Percentiles rank a stretch among this genome's conserved stretches.
These are phyloP conservation scores for Micromesistius poutassou DNA, from an alignment of 2,797 vertebrate genomes.

Conservation along the genomic window DNA sequence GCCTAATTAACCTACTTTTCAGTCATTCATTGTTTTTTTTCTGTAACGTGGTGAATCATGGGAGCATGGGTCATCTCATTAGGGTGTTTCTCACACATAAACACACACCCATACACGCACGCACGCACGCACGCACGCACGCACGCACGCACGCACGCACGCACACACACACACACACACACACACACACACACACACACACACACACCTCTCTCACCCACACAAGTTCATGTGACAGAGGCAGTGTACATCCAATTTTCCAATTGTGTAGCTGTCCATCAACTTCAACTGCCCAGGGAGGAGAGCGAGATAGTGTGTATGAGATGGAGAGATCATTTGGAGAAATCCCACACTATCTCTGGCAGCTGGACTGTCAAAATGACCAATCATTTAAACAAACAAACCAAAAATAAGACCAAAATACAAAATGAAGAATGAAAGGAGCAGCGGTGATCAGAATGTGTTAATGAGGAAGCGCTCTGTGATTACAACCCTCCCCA, in stretches of 20 bases:
- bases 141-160: too few species aligned
- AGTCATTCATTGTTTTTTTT: not conserved
- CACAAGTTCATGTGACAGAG: not conserved
- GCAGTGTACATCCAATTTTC: not conserved
- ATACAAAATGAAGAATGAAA: too few species aligned
- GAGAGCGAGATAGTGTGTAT: not conserved
- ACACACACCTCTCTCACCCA: not conserved
- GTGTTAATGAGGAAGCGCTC: constrained; percentile 52
- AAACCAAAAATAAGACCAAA: not conserved
- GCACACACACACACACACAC: too few species aligned
- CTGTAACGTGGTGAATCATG: not conserved
- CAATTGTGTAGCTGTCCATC: constrained; percentile 1
- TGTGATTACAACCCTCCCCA: constrained; percentile 50
- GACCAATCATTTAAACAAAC: not conserved
- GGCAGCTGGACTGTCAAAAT: constrained; percentile 32
- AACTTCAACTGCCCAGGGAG: not conserved
- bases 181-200: not conserved
- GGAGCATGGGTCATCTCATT: not conserved
- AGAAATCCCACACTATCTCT: constrained; percentile 28
- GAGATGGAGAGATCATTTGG: not conserved
- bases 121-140: not conserved
- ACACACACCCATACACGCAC: too few species aligned
- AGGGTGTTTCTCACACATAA: not conserved
- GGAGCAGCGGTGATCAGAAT: constrained; percentile 12
- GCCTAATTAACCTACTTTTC: not conserved